Evolutionary conservation across 1,140 invertebrate genomes (phyloP), one percentile per base, ranked within the genome.

Genomic region (Eueides isabella): DNA sequence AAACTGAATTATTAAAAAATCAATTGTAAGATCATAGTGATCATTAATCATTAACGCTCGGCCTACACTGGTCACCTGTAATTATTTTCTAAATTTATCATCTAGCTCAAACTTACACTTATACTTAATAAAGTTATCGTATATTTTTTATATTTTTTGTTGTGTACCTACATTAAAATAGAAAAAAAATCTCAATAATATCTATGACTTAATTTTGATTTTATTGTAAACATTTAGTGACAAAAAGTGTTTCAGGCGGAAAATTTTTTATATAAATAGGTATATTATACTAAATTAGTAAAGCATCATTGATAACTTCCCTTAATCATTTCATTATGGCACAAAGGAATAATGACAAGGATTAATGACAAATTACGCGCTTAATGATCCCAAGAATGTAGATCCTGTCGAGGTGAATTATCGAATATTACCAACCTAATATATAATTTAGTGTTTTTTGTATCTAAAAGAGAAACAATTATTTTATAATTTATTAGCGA

Each of bases 271-370:
- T 44, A 44, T 19, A 44, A 19, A 44, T 44, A 7, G 41, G n/a
- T 44, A 44, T 19, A 61, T 26, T 29, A 33, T 11, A 61, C 29
- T 28, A 31, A 6, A 67, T 67, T 31, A 61, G 31, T 67, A 65
- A 23, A 38, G 28, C 61, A 74, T 65, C 61, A 35, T 63, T 74
- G 67, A 70, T 70, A 72, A 84, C 78, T 85, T 86, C 83, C 85
- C 78, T 82, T 84, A 89, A 88, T 86, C 84, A 87, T 89, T 87
- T 85, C 85, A 89, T 89, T 89, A 88, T 71, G 80, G 64, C 79
- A 78, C 62, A 74, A 83, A 61, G 48, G 68, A 41, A 68, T 67
- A 74, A 74, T 61, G 61, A 41, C 78, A 85, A 85, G 86, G 72
- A 80, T 69, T 83, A 87, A 88, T 88, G 87, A 87, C 84, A 88